phyloP scores from a whole-genome alignment of 2,888 invertebrate species.

The Dolichomitus sp. region DNA sequence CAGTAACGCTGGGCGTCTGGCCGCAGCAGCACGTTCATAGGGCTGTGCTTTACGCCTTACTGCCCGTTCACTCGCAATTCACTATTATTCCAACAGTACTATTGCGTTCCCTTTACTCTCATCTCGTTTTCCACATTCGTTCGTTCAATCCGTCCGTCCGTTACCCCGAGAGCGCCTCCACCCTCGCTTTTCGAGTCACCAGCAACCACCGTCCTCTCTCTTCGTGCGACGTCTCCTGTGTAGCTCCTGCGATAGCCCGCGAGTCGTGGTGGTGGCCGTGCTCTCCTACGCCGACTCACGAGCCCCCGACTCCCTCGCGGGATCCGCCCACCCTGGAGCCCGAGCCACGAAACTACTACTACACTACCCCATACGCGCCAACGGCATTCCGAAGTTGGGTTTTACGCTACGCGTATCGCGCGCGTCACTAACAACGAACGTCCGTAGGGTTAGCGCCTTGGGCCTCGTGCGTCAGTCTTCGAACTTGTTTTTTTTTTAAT shows the following conservation, averaged over 20 bases:
- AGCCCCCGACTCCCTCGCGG: constrained; percentile 64
- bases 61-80: constrained; percentile 8
- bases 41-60: constrained; percentile 43
- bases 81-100: not conserved
- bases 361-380: constrained; percentile 64
- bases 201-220: constrained; percentile 38
- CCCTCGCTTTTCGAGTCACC: constrained; percentile 12
- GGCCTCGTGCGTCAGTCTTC: not conserved
- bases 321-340: constrained; percentile 71
- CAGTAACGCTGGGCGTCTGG: constrained; percentile 80
- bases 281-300: constrained; percentile 65
- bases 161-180: constrained; percentile 12
- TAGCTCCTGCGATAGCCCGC: constrained; percentile 45
- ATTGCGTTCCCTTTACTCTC: not conserved
- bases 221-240: constrained; percentile 40
- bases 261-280: constrained; percentile 27
- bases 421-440: constrained; percentile 37
- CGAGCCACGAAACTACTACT: constrained; percentile 61
- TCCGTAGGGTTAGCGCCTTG: constrained; percentile 1
- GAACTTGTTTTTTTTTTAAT: not conserved
- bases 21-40: constrained; percentile 76
- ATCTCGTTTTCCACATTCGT: constrained; percentile 11
- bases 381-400: constrained; percentile 67
- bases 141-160: constrained; percentile 22
- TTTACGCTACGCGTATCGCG: constrained; percentile 64